phyloP scores from a whole-genome alignment of 2,113 vertebrate genomes.

The Holacanthus passer region DNA sequence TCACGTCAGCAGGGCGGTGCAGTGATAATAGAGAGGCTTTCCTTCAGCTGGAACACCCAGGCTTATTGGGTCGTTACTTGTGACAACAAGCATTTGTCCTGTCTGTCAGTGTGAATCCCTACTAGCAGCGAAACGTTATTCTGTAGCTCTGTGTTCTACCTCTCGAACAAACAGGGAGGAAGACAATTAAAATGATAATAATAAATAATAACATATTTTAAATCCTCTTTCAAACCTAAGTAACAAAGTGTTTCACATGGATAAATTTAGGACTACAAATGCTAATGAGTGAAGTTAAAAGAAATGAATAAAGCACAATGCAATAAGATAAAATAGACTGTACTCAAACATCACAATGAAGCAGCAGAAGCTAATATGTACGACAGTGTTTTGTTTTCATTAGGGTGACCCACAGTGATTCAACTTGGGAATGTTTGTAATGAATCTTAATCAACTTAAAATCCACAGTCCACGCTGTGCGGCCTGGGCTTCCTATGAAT shows the following conservation, averaged over 20 bases:
- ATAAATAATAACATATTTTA: too few species aligned
- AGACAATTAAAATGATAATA: not conserved
- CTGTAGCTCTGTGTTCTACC: not conserved
- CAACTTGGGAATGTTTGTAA: conserved; percentile 24
- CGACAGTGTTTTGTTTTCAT: conserved; percentile 33
- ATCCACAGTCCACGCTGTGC: conserved; percentile 26
- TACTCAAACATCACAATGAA: not conserved
- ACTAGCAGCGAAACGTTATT: not conserved
- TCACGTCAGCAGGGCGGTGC: conserved; percentile 16
- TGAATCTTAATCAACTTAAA: conserved; percentile 57
- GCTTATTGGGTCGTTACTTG: conserved; percentile 13
- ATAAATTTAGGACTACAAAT: not conserved
- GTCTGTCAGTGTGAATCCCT: not conserved
- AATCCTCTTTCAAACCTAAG: too few species aligned
- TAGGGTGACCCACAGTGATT: conserved; percentile 51
- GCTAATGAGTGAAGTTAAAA: not conserved
- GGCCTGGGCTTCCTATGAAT: conserved; percentile 15
- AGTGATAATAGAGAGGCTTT: conserved; percentile 14
- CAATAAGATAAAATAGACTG: conserved; percentile 5
- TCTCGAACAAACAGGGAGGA: not conserved
- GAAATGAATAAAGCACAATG: not conserved
- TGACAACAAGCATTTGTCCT: conserved; percentile 36
- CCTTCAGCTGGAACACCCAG: conserved; percentile 6
- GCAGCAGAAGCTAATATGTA: conserved; percentile 5
- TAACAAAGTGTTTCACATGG: not conserved